Evolutionary conservation across 2,797 vertebrate species (phyloP).

Genomic region (Phalanger gymnotis): DNA sequence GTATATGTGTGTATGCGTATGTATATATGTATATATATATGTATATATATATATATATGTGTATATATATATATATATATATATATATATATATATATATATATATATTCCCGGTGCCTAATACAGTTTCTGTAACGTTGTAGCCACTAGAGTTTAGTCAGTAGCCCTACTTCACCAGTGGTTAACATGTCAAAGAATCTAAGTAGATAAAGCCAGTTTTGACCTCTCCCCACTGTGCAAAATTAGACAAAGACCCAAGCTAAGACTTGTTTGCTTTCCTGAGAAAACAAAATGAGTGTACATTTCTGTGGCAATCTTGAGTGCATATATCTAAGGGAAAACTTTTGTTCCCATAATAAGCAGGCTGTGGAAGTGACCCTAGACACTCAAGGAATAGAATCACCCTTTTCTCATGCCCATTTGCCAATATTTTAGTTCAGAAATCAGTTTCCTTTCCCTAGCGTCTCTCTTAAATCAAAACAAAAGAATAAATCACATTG

Average conservation of each 20-base stretch:
- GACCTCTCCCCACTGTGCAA: not conserved
- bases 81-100: too few relatives aligned
- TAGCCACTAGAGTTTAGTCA: not conserved
- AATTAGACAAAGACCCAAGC: not conserved
- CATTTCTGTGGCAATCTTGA: too few relatives aligned
- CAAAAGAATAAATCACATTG: not conserved
- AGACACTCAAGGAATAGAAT: not conserved
- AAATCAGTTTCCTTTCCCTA: not conserved
- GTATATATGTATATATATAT: too few relatives aligned
- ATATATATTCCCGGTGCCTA: not conserved
- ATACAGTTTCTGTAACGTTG: not conserved
- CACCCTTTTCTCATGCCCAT: not conserved
- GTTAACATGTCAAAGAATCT: not conserved
- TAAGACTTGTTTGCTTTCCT: not conserved
- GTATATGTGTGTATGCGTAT: too few relatives aligned
- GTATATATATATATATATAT: too few relatives aligned
- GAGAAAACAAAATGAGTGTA: not conserved
- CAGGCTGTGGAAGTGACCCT: not conserved
- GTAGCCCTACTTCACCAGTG: not conserved
- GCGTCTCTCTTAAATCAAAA: not conserved
- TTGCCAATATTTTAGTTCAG: not conserved
- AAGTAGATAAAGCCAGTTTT: not conserved
- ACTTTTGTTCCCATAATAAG: not conserved
- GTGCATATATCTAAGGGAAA: not conserved
- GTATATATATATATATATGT: too few relatives aligned